Evolutionary conservation across 2,113 vertebrate genomes (phyloP).

Genomic region (Oriolus oriolus): DNA sequence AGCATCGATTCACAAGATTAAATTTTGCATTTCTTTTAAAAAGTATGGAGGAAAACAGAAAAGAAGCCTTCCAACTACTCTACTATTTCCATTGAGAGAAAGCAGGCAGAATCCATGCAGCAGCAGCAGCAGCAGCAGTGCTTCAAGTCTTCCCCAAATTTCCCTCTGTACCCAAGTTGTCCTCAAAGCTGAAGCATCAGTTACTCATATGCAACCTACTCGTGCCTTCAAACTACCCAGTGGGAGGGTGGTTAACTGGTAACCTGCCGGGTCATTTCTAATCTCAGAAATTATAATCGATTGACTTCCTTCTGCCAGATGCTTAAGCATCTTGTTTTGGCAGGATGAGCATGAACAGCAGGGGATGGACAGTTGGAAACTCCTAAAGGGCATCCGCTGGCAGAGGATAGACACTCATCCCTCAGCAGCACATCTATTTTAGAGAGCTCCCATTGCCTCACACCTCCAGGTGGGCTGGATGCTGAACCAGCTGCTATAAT

Average conservation of each 20-base stretch:
- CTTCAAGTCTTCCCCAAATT: not conserved
- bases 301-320: not conserved
- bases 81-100: not conserved
- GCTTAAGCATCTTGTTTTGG: conserved; percentile 6
- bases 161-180: not conserved
- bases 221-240: not conserved
- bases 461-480: not conserved
- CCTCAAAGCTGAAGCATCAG: not conserved
- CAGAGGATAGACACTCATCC: not conserved
- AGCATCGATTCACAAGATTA: not conserved
- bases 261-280: not conserved
- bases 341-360: not conserved
- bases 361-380: not conserved
- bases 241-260: not conserved
- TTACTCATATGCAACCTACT: not conserved
- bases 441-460: not conserved
- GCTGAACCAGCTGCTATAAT: conserved; percentile 13
- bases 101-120: not conserved
- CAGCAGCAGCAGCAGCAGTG: not conserved
- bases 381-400: not conserved
- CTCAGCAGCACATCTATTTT: not conserved
- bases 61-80: not conserved
- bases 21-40: not conserved
- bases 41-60: not conserved
- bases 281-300: not conserved